A percentile compares a stretch with the other conserved stretches of the same genome.
phyloP scores from a whole-genome alignment of 2,888 invertebrate species.

The Pammene aurita region DNA sequence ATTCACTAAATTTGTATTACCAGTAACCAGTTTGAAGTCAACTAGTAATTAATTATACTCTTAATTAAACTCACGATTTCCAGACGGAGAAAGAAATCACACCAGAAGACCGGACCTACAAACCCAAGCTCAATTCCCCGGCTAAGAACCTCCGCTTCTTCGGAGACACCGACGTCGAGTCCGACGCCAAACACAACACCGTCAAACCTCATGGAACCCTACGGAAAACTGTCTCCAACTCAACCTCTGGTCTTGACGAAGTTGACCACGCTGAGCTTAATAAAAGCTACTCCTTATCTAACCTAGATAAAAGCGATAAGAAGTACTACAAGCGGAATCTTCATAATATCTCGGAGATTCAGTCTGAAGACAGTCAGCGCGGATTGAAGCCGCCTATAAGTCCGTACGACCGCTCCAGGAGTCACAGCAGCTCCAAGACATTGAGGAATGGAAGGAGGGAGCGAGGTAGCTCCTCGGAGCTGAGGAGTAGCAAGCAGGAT shows the following conservation, averaged over 20 bases:
- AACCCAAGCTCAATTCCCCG: conserved; percentile 64
- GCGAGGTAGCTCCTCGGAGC: conserved; percentile 65
- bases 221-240: conserved; percentile 74
- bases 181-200: conserved; percentile 77
- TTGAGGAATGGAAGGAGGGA: conserved; percentile 57
- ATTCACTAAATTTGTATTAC: too few relatives aligned
- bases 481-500: conserved; percentile 73
- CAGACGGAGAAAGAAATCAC: conserved; percentile 77
- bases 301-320: conserved; percentile 64
- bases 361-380: conserved; percentile 71
- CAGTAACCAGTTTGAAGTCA: too few relatives aligned
- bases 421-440: conserved; percentile 78
- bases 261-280: conserved; percentile 67
- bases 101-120: conserved; percentile 62
- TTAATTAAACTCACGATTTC: not conserved
- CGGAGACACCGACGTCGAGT: conserved; percentile 92
- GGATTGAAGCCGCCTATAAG: conserved; percentile 74
- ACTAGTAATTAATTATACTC: too few relatives aligned
- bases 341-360: conserved; percentile 83
- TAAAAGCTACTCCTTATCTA: conserved; percentile 76
- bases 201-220: conserved; percentile 65
- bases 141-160: conserved; percentile 91
- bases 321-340: conserved; percentile 78
- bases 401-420: conserved; percentile 74
- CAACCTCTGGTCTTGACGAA: conserved; percentile 74